These are phyloP conservation scores for Hestina assimilis DNA, from an alignment of 1,140 invertebrate species.

Conservation along the genomic window DNA sequence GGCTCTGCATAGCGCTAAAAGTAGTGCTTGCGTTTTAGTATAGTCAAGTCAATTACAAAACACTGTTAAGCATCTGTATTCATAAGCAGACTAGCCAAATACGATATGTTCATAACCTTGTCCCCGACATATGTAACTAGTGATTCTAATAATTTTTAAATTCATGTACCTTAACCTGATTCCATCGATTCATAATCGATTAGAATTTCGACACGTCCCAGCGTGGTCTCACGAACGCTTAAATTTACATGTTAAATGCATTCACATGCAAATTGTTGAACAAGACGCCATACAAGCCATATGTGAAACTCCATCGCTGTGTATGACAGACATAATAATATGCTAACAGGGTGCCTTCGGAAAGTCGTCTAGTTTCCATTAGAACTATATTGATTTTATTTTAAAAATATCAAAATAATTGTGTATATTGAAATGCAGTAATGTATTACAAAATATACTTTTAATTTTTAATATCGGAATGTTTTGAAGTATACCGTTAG, in stretches of 20 bases:
- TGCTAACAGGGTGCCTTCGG: background rate
- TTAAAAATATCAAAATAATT: background rate
- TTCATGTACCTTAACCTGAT: background rate
- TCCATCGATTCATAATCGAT: constrained; percentile 22
- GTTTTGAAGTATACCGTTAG: too few relatives aligned
- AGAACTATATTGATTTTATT: background rate
- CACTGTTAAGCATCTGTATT: too few relatives aligned
- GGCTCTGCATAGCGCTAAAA: too few relatives aligned
- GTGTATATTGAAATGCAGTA: background rate
- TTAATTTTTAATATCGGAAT: too few relatives aligned
- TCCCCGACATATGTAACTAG: too few relatives aligned
- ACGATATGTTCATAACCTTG: too few relatives aligned
- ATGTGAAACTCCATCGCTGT: background rate
- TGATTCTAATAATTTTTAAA: too few relatives aligned
- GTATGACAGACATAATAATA: constrained; percentile 3
- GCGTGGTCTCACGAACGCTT: constrained; percentile 20
- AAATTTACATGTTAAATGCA: constrained; percentile 43
- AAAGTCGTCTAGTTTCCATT: background rate
- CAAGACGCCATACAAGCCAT: constrained; percentile 24
- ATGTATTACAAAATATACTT: background rate
- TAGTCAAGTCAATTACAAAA: too few relatives aligned
- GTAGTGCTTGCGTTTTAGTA: too few relatives aligned
- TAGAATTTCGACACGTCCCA: constrained; percentile 25
- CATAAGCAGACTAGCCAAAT: too few relatives aligned
- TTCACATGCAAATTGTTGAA: constrained; percentile 38